Evolutionary conservation across 2,797 vertebrate genomes (phyloP), one percentile per base, ranked within the genome.

Genomic region (Pseudochirops cupreus): DNA sequence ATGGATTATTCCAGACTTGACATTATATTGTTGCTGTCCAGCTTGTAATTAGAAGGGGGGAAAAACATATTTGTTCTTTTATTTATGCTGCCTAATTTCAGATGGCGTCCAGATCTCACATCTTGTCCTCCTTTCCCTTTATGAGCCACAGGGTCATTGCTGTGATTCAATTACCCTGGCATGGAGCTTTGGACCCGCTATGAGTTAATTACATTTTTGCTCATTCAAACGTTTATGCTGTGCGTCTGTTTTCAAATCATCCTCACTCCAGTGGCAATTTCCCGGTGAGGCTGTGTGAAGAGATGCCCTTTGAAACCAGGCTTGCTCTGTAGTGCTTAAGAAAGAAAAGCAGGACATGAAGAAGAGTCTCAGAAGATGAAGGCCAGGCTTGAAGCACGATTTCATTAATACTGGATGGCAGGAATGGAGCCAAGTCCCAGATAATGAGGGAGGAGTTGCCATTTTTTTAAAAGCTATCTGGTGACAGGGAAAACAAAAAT

Each of bases 401-500:
- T 99, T 98, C 98, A 99, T 99, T 99, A 99, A 99, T 99, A 99
- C 98, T 98, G 98, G 98, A 98, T 99, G 99, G 98, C 99, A 99
- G 99, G 98, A 98, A 98, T 98, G 98, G 97, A 98, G 98, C 98
- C 98, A 97, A 98, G 98, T 98, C 98, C 96, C 97, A 98, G 98
- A 98, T 99, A 99, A 99, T 99, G 99, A 99, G 98, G 98, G 98
- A 99, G 98, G 98, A 99, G 98, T 98, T 98, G 98, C 98, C 98
- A 98, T 99, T 99, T 99, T 99, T 98, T 99, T 98, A 97, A 98
- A 98, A 98, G 98, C 98, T 98, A 98, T 99, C 99, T 99, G 98
- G 99, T 99, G 98, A 98, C 99, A 99, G 98, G 98, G 99, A 99
- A 99, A 99, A 99, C 99, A 99, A 99, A 99, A 99, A 99, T 99